Conservation (phyloP, 1,140 invertebrate genomes). For the Diprion similis region DNA sequence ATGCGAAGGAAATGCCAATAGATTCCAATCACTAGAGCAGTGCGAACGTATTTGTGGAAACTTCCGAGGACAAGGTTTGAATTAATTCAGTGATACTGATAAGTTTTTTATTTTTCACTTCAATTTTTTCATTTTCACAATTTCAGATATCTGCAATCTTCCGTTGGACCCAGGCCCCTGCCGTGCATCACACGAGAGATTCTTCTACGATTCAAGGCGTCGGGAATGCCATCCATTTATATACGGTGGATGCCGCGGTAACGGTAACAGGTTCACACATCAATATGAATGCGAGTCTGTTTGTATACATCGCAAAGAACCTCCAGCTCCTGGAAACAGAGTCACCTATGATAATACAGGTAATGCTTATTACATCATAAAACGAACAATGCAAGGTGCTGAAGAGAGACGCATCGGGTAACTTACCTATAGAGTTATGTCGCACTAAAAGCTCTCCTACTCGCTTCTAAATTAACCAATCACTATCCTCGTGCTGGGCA, state of each 20-base stretch:
- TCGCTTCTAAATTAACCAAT: too few species aligned
- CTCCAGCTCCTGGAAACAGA: conserved; percentile 53
- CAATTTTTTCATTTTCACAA: background rate
- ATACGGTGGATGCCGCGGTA: conserved; percentile 88
- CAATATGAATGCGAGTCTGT: conserved; percentile 73
- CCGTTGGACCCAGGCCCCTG: conserved; percentile 75
- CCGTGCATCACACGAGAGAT: conserved; percentile 66
- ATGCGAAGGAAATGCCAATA: conserved; percentile 85
- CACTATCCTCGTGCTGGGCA: too few species aligned
- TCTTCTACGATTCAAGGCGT: conserved; percentile 70
- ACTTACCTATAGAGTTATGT: conserved; percentile 35
- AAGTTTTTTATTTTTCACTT: background rate
- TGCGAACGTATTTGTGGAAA: conserved; percentile 81
- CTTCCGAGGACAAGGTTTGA: conserved; percentile 74
- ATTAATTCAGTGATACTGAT: background rate
- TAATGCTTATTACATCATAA: background rate
- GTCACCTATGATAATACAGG: conserved; percentile 53
- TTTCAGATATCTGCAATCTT: conserved; percentile 68
- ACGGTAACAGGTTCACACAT: conserved; percentile 81
- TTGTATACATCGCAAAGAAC: conserved; percentile 66
- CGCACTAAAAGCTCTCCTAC: background rate
- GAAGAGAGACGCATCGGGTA: background rate
- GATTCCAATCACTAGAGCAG: conserved; percentile 80
- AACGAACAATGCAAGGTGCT: background rate
- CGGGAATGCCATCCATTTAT: conserved; percentile 73